phyloP scores from a whole-genome alignment of 2,888 invertebrate genomes.

The Acanthosepion esculentum region DNA sequence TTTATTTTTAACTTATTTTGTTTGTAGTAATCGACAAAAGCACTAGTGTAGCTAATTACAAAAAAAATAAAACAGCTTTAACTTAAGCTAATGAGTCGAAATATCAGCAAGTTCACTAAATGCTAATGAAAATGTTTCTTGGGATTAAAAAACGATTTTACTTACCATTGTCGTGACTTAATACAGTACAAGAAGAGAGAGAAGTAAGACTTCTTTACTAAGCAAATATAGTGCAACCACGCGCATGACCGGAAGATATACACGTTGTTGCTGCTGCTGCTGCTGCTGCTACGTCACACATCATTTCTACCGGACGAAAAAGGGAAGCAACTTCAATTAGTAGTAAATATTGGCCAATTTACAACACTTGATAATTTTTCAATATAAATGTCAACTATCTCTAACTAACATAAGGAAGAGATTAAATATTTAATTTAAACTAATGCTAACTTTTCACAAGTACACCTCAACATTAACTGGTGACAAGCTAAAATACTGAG shows the following conservation, averaged over 20 bases:
- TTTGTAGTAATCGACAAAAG: background rate
- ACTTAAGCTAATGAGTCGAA: background rate
- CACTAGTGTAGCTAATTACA: background rate
- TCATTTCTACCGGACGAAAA: background rate
- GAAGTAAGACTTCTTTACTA: background rate
- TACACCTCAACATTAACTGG: too few relatives aligned
- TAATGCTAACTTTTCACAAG: too few relatives aligned
- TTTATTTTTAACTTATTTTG: background rate
- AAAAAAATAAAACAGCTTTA: background rate
- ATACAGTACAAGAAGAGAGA: background rate
- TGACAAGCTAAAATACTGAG: too few relatives aligned
- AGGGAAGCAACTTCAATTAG: background rate
- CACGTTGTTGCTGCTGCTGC: background rate
- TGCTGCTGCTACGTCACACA: background rate
- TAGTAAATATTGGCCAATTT: background rate
- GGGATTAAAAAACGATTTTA: background rate
- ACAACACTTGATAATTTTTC: background rate
- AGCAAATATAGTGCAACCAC: background rate
- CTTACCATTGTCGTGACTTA: background rate
- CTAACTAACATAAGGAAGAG: too few relatives aligned
- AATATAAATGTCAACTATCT: too few relatives aligned
- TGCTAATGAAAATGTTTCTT: background rate
- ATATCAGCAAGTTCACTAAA: background rate
- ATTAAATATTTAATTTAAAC: too few relatives aligned
- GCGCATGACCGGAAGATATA: background rate